Evolutionary conservation across 1,140 invertebrate species (phyloP).

Genomic region (Rhyacophila brunnea): DNA sequence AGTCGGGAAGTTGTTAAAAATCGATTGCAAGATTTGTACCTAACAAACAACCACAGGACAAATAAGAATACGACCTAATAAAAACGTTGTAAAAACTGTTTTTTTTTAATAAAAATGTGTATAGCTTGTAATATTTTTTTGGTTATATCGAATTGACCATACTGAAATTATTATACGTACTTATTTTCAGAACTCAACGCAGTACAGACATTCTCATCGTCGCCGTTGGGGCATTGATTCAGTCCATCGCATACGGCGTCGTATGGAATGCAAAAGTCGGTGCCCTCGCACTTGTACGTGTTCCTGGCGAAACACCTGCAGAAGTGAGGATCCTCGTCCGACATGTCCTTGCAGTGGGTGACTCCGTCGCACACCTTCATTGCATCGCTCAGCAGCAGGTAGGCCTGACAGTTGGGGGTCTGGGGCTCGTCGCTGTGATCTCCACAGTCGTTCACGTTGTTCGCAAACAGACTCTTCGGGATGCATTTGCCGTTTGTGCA

Average conservation of each 20-base stretch:
- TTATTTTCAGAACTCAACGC: slow-evolving; percentile 38
- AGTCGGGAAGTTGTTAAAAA: no score
- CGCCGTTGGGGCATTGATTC: slow-evolving; percentile 65
- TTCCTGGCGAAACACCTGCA: slow-evolving; percentile 61
- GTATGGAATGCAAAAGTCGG: slow-evolving; percentile 59
- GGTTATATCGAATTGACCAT: no score
- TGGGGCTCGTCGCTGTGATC: slow-evolving; percentile 72
- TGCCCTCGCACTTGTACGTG: slow-evolving; percentile 37
- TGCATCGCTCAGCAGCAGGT: slow-evolving; percentile 63
- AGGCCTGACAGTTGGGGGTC: slow-evolving; percentile 64
- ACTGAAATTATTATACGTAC: no score
- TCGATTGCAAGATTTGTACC: no score
- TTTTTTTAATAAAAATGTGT: no score
- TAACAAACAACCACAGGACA: no score
- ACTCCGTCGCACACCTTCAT: slow-evolving; percentile 74
- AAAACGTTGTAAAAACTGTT: no score
- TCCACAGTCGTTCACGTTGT: slow-evolving; percentile 65
- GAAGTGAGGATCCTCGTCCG: slow-evolving; percentile 67
- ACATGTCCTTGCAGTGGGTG: slow-evolving; percentile 75
- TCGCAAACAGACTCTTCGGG: slow-evolving; percentile 66
- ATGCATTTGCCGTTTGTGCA: slow-evolving; percentile 68
- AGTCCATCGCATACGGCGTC: slow-evolving; percentile 73
- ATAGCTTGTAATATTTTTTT: no score
- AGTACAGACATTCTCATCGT: slow-evolving; percentile 64
- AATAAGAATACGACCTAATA: no score